Conservation (phyloP, 2,888 invertebrate species). For the Aphelenchoides bicaudatus region DNA sequence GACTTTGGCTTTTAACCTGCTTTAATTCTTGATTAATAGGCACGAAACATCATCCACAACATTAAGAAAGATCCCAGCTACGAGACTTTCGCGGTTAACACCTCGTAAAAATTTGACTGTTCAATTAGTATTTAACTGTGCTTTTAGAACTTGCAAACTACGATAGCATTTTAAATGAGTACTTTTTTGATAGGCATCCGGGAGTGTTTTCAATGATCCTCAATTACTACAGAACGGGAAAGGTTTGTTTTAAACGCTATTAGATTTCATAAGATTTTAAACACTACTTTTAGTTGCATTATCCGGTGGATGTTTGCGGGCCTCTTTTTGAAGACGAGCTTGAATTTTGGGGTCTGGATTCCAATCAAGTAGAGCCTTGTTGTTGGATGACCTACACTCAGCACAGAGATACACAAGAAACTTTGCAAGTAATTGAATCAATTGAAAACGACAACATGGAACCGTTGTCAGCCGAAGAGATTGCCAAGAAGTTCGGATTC, state of each 20-base stretch:
- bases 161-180: slow-evolving; percentile 97
- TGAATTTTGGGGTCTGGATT: slow-evolving; percentile 95
- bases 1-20: slow-evolving; percentile 38
- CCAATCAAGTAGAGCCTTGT: slow-evolving; percentile 98
- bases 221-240: slow-evolving; percentile 75
- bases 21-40: not conserved
- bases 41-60: slow-evolving; percentile 72
- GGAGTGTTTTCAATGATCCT: slow-evolving; percentile 85
- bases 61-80: slow-evolving; percentile 76
- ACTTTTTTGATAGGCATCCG: slow-evolving; percentile 93
- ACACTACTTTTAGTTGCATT: slow-evolving; percentile 89
- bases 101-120: slow-evolving; percentile 10
- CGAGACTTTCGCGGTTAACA: slow-evolving; percentile 68
- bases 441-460: slow-evolving; percentile 78
- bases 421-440: slow-evolving; percentile 90
- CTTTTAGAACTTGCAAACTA: slow-evolving; percentile 95
- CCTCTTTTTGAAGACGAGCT: slow-evolving; percentile 97
- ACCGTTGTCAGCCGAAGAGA: slow-evolving; percentile 71
- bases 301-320: slow-evolving; percentile 97
- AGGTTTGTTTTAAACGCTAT: not conserved
- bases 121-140: slow-evolving; percentile 65
- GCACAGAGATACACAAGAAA: slow-evolving; percentile 90
- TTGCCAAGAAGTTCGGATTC: slow-evolving; percentile 74
- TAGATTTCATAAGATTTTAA: slow-evolving; percentile 11
- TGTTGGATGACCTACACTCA: slow-evolving; percentile 93